phyloP scores from a whole-genome alignment of 2,797 vertebrate genomes.

The Coendou prehensilis region DNA sequence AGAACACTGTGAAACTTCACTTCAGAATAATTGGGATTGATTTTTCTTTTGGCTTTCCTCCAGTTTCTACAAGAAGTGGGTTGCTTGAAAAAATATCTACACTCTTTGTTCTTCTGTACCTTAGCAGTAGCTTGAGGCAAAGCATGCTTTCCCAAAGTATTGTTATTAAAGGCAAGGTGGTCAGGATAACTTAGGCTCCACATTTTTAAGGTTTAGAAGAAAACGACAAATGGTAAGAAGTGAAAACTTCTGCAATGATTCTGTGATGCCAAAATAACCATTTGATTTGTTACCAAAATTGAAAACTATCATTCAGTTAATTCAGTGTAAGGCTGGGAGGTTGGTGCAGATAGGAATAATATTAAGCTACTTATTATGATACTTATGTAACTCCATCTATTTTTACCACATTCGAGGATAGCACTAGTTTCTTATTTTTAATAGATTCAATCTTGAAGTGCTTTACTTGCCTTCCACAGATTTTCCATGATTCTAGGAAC shows the following conservation, averaged over 20 bases:
- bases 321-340: background rate
- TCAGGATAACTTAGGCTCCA: conserved; percentile 34
- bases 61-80: conserved; percentile 40
- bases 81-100: conserved; percentile 23
- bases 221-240: conserved; percentile 36
- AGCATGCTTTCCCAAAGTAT: conserved; percentile 15
- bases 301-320: conserved; percentile 24
- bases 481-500: background rate
- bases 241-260: conserved; percentile 31
- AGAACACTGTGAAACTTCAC: background rate
- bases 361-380: background rate
- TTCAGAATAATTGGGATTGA: conserved; percentile 59
- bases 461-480: background rate
- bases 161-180: conserved; percentile 8
- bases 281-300: background rate
- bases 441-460: background rate
- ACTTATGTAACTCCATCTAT: conserved; percentile 29
- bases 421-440: background rate
- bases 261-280: conserved; percentile 34
- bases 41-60: conserved; percentile 64
- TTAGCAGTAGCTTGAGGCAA: conserved; percentile 19
- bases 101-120: conserved; percentile 17
- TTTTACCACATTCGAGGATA: conserved; percentile 10
- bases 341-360: background rate
- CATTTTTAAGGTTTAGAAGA: conserved; percentile 45